These are phyloP conservation scores for Orycteropus afer DNA, from an alignment of 2,113 vertebrate genomes.

Conservation along the genomic window DNA sequence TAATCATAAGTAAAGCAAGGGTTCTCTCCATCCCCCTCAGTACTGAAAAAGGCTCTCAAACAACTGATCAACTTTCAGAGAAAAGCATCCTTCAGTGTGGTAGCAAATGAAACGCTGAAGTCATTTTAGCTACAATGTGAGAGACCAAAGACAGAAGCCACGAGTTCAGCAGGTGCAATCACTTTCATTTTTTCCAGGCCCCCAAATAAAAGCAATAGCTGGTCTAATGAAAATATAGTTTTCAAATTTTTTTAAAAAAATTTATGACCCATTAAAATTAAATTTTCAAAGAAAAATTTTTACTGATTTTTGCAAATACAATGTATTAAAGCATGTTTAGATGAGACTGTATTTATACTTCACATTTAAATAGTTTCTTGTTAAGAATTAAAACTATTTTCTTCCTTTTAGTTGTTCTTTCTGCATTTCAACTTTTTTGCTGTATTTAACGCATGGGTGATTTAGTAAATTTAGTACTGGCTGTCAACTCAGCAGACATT, in stretches of 20 bases:
- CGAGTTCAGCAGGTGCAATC: neutral
- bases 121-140: neutral
- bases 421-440: slow-evolving; percentile 14
- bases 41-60: neutral
- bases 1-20: neutral
- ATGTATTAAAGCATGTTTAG: neutral
- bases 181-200: slow-evolving; percentile 1
- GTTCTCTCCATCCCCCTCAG: neutral
- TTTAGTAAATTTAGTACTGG: neutral
- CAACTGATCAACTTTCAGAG: neutral
- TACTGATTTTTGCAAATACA: slow-evolving; percentile 1
- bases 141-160: neutral
- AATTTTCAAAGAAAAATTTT: slow-evolving; percentile 54
- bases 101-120: neutral
- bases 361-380: slow-evolving; percentile 32
- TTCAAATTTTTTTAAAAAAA: slow-evolving; percentile 55
- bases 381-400: slow-evolving; percentile 52
- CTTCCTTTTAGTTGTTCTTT: neutral
- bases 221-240: slow-evolving; percentile 37
- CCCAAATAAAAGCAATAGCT: neutral
- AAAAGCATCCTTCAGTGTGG: neutral
- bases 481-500: neutral
- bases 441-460: neutral
- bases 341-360: neutral
- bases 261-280: slow-evolving; percentile 49